Percentiles rank a stretch among this genome's conserved stretches.
These are phyloP conservation scores for Pentamera pediparva DNA, from an alignment of 53 echinoderm and acorn worm species.

Conservation along the genomic window DNA sequence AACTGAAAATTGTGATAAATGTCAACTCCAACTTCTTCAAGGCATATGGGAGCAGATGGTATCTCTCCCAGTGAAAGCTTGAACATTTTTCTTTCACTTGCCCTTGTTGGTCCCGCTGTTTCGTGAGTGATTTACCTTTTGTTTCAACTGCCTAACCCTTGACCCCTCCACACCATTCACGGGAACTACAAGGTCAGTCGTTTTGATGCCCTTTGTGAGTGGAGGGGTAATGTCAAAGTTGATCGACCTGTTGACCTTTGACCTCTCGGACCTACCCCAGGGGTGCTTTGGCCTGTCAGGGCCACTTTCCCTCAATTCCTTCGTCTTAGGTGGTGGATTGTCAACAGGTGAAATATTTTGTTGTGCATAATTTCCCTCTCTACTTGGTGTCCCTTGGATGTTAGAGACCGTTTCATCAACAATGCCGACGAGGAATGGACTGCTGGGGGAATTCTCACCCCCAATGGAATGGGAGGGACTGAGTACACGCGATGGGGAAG, in stretches of 20 bases:
- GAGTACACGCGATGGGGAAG: too few relatives aligned
- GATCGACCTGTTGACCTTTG: background rate
- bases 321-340: background rate
- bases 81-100: too few relatives aligned
- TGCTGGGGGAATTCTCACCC: too few relatives aligned
- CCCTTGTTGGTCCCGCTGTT: too few relatives aligned
- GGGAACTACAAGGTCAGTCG: constrained; percentile 3
- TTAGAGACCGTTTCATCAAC: constrained; percentile 9
- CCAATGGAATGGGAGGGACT: too few relatives aligned
- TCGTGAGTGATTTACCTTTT: too few relatives aligned
- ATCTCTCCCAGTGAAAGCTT: too few relatives aligned
- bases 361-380: background rate
- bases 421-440: background rate
- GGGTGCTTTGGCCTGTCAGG: background rate
- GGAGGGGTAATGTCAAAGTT: constrained; percentile 18
- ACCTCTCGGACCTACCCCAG: background rate
- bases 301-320: constrained; percentile 8
- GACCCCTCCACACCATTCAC: too few relatives aligned
- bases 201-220: constrained; percentile 4
- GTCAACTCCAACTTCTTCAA: too few relatives aligned
- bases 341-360: background rate
- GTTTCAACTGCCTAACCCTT: too few relatives aligned
- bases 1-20: too few relatives aligned
- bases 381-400: background rate
- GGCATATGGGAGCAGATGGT: too few relatives aligned